Base-by-base conservation (phyloP, 2,113 vertebrate species). In the Narcine bancroftii region DNA sequence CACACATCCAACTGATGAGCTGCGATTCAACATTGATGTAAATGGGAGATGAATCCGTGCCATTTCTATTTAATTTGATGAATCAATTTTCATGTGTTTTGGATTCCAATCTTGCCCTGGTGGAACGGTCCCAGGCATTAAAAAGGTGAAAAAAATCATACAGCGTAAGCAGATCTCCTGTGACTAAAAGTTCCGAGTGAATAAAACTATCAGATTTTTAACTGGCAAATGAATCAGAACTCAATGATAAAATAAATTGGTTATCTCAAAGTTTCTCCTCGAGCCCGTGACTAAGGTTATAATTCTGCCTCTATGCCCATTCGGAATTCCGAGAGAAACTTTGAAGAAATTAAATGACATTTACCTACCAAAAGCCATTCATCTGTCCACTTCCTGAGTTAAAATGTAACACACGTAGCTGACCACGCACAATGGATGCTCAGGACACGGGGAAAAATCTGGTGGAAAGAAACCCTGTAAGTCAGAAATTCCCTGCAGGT, bases 31-130 rank as follows among this genome's bases (percentile, higher is more conserved):
- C n/a, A 87, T n/a, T 87, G 81, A 60, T 87, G 81, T n/a, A 87
- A 87, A 36, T 87, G 33, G 53, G 1, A 6, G 53, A 60, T 50
- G 53, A 87, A 87, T 87, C 5, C 1, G 17, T 87, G 33, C 36
- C 53, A 87, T 60, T 87, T 87, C 53, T 60, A 60, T 87, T 60
- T 87, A 87, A 87, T 36, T 87, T 87, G 53, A 60, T 63, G n/a
- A 60, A n/a, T 87, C 50, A 13, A 24, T 36, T 50, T 81, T 29
- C 26, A 81, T 50, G 6, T 24, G 33, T 33, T 87, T 87, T 60
- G 6, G 33, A 87, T 87, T 87, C 33, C 45, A 66, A 26, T 45
- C 73, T 91, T 65, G 63, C 39, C 36, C 36, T 69, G 6, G 53
- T 60, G 53, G 19, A 60, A 60, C 53, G 19, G 56, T n/a, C 53